Evolutionary conservation across 2,888 invertebrate genomes (phyloP).

Genomic region (Caenorhabditis drosophilae): DNA sequence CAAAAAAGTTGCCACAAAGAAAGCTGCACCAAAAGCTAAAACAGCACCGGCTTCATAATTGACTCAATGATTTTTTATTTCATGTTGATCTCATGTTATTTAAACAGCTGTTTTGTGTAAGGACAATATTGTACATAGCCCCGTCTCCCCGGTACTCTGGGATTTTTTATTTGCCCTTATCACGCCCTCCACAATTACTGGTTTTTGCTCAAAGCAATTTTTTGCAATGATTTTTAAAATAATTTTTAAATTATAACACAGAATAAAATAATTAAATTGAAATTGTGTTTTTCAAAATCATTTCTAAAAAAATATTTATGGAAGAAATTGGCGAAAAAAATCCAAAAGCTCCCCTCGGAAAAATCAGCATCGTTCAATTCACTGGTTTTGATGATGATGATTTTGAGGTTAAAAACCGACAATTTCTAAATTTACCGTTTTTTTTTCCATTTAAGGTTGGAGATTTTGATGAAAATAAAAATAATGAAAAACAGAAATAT

Average conservation of each 20-base stretch:
- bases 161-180: background rate
- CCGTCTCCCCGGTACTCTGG: too few species aligned
- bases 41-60: background rate
- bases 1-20: constrained; percentile 22
- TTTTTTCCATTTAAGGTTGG: background rate
- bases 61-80: background rate
- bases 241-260: background rate
- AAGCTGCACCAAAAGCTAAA: background rate
- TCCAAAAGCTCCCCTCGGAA: background rate
- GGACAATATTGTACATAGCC: too few species aligned
- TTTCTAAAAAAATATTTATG: background rate
- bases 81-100: background rate
- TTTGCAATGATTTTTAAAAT: background rate
- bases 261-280: background rate
- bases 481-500: background rate
- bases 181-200: background rate
- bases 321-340: background rate
- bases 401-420: too few species aligned
- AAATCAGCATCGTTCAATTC: constrained; percentile 9
- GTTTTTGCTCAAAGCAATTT: background rate
- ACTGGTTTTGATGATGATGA: constrained; percentile 25
- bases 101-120: background rate
- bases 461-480: background rate
- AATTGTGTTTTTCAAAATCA: background rate
- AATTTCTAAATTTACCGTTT: background rate